Percentiles rank a stretch among this genome's conserved stretches.
Evolutionary conservation across 2,113 vertebrate genomes (phyloP).

Genomic region (Plecotus auritus): DNA sequence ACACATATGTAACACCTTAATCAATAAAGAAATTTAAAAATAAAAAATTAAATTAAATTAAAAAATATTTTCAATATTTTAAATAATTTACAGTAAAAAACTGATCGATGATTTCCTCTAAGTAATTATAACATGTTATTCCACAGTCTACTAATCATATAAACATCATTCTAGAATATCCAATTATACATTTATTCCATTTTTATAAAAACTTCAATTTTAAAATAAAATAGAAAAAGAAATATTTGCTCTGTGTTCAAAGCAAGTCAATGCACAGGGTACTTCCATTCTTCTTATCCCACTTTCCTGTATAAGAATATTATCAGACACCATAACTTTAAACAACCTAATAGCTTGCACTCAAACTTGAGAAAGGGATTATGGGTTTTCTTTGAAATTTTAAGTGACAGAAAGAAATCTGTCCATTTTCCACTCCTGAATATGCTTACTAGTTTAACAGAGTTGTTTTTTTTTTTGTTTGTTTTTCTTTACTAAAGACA

Average conservation of each 20-base stretch:
- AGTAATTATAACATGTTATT: background rate
- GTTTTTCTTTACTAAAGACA: background rate
- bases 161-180: background rate
- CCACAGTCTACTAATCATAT: background rate
- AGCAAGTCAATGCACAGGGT: background rate
- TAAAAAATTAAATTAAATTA: too few species aligned
- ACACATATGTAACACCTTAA: too few species aligned
- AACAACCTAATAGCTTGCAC: background rate
- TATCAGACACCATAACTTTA: background rate
- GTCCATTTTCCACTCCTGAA: background rate
- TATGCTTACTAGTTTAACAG: background rate
- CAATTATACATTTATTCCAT: background rate
- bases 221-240: slow-evolving; percentile 10
- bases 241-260: background rate
- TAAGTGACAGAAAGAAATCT: slow-evolving; percentile 21
- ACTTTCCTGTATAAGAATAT: background rate
- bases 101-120: background rate
- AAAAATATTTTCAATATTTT: slow-evolving; percentile 26
- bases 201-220: background rate
- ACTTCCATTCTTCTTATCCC: background rate
- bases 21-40: too few species aligned
- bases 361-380: background rate
- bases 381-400: slow-evolving; percentile 12
- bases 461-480: background rate
- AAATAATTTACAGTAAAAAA: background rate